Conservation (phyloP, 1,140 invertebrate genomes). For the Vanessa tameamea region DNA sequence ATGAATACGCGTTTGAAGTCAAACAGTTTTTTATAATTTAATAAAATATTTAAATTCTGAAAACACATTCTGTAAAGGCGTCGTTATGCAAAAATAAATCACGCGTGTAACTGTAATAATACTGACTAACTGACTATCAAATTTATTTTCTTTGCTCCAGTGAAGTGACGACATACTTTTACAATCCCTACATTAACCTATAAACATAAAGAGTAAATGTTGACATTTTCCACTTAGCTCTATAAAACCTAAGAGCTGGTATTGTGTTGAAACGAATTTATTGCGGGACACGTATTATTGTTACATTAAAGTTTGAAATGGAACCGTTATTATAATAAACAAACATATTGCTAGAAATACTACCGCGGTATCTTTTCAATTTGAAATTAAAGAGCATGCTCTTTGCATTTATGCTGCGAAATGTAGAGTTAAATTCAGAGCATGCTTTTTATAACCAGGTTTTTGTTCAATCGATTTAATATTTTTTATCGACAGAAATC, state of each 20-base stretch:
- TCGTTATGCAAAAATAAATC: background rate
- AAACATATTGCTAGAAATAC: too few species aligned
- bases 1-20: too few species aligned
- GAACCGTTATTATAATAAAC: background rate
- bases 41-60: too few species aligned
- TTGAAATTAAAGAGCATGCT: too few species aligned
- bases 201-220: constrained; percentile 9
- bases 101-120: background rate
- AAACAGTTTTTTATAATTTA: too few species aligned
- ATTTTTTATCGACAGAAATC: too few species aligned
- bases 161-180: constrained; percentile 5
- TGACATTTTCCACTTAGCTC: background rate
- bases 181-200: constrained; percentile 8
- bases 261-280: background rate
- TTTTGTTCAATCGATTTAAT: too few species aligned
- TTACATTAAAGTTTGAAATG: background rate
- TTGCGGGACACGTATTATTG: constrained; percentile 2
- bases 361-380: too few species aligned
- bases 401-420: too few species aligned
- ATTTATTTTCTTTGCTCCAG: constrained; percentile 1
- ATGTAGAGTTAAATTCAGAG: too few species aligned
- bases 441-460: too few species aligned
- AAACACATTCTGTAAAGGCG: background rate
- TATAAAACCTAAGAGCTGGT: constrained; percentile 4
- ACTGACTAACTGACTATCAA: background rate